Percentiles rank a stretch among this genome's conserved stretches.
phyloP scores from a whole-genome alignment of 2,888 invertebrate species.

The Lomographa bimaculata region DNA sequence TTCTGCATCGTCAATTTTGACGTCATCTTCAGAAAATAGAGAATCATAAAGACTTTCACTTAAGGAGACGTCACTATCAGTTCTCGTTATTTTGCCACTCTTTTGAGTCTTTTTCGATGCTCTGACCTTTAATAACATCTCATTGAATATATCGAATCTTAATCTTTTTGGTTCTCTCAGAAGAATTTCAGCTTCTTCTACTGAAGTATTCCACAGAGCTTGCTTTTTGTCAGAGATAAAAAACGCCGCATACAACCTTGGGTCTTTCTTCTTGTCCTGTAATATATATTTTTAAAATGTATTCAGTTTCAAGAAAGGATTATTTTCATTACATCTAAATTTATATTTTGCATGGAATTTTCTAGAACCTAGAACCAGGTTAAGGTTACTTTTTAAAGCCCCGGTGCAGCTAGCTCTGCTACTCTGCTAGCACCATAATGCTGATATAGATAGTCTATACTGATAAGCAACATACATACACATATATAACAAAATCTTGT shows the following conservation, averaged over 20 bases:
- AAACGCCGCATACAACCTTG: conserved; percentile 78
- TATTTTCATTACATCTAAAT: too few species aligned
- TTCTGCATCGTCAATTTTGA: conserved; percentile 55
- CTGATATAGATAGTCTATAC: too few species aligned
- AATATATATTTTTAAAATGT: conserved; percentile 39
- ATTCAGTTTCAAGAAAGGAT: too few species aligned
- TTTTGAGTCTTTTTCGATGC: conserved; percentile 47
- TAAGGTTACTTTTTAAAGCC: too few species aligned
- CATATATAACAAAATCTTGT: too few species aligned
- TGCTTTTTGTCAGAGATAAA: conserved; percentile 79
- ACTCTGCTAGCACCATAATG: too few species aligned
- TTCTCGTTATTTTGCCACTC: conserved; percentile 62
- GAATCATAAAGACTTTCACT: conserved; percentile 77
- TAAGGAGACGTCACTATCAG: conserved; percentile 71
- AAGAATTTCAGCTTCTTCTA: conserved; percentile 89
- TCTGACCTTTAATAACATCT: conserved; percentile 56
- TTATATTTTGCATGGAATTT: too few species aligned
- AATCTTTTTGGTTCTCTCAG: conserved; percentile 79
- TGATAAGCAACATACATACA: too few species aligned
- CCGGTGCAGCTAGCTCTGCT: too few species aligned
- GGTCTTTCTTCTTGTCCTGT: conserved; percentile 80
- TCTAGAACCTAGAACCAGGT: too few species aligned
- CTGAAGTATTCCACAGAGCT: conserved; percentile 87
- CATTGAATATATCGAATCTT: conserved; percentile 80
- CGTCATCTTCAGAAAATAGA: conserved; percentile 70